A percentile compares a stretch with the other conserved stretches of the same genome.
phyloP scores from a whole-genome alignment of 2,888 invertebrate genomes.

The Lymantria monacha region DNA sequence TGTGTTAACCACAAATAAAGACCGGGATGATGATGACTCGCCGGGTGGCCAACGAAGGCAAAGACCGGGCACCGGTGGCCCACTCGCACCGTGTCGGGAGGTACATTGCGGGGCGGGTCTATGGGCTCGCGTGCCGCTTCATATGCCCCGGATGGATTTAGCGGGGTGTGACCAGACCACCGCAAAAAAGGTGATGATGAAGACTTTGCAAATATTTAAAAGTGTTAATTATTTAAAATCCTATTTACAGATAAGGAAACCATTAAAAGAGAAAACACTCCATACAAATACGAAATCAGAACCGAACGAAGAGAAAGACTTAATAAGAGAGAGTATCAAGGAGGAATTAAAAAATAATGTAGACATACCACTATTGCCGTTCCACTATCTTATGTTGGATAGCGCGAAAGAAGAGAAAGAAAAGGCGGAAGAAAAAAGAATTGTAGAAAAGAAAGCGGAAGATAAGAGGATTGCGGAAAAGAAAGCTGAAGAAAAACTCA shows the following conservation, averaged over 20 bases:
- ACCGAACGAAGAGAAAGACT: conserved; percentile 21
- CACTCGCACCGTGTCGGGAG: too few relatives aligned
- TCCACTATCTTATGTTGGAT: conserved; percentile 39
- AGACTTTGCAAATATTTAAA: too few relatives aligned
- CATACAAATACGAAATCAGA: conserved; percentile 31
- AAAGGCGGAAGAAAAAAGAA: conserved; percentile 16
- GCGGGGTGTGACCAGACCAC: too few relatives aligned
- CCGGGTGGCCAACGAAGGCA: too few relatives aligned
- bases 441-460: conserved; percentile 4
- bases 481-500: neutral
- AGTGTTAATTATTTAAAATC: too few relatives aligned
- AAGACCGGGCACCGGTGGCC: too few relatives aligned
- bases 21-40: too few relatives aligned
- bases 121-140: too few relatives aligned
- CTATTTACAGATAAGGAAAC: conserved; percentile 56
- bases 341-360: conserved; percentile 26
- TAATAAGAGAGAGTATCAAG: conserved; percentile 28
- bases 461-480: neutral
- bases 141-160: too few relatives aligned
- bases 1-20: too few relatives aligned
- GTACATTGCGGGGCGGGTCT: too few relatives aligned
- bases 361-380: conserved; percentile 33
- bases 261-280: conserved; percentile 52
- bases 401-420: conserved; percentile 34
- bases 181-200: too few relatives aligned